Base-by-base conservation (phyloP, 2,888 invertebrate species). In the Mechanitis messenoides region DNA sequence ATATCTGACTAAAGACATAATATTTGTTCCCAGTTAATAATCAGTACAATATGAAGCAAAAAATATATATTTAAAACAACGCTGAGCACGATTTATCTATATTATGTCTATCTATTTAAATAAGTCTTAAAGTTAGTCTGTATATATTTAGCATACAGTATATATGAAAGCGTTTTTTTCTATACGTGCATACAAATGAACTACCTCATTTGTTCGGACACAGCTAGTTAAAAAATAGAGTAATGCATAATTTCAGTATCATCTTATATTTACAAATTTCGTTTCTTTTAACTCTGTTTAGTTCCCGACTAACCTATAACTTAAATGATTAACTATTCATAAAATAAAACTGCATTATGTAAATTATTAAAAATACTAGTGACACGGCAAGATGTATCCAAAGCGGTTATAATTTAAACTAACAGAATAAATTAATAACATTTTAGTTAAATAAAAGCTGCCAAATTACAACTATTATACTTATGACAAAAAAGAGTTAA, bases 251-350 rank as follows among this genome's bases (percentile, higher is more conserved):
- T 42, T 42, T 42, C 42, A 42, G 42, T 42, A 42, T 74, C 74
- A 70, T 77, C 73, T 75, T 74, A 79, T 85, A 84, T 78, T 78
- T 85, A 85, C 83, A 75, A 69, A 74, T 78, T 85, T 87, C 87
- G 87, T 85, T 87, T 85, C 85, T 74, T 76, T 76, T 77, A 80
- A 87, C 86, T 85, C 86, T 87, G 85, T 87, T 81, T 81, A 78
- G 84, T 86, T 86, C 68, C 77, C 69, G 68, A 67, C 72, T 86
- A 85, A 75, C 81, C 85, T 87, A 86, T 69, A 68, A 69, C 69
- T 66, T 31, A 50, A 50, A 28, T 42, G 42, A 9, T 42, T 42
- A 42, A 42, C 42, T 7, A 9, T 42, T 9, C 42, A 7, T 42
- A 45, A 56, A 45, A 33, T 33, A 45, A 33, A 33, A 4, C 45